Base-by-base conservation (phyloP, 2,888 invertebrate genomes). In the Agrochola lota region DNA sequence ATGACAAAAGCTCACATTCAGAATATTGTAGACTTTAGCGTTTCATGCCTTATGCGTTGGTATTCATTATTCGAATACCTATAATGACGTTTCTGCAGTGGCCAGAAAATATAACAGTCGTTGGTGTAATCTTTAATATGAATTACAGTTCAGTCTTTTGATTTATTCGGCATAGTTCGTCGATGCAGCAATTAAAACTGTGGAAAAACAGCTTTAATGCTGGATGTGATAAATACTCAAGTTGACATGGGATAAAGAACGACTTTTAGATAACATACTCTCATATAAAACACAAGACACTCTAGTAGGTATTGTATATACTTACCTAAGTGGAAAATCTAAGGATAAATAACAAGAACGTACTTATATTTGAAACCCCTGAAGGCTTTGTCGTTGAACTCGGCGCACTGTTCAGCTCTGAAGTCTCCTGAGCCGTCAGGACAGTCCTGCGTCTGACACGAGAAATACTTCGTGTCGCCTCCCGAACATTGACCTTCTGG, bases 391-490 rank as follows among this genome's bases (percentile, higher is more conserved):
- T 97, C 97, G 95, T 99, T 98, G 94, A 98, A 99, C 87, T 98
- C 97, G 1, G 98, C 97, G 94, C 99, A 99, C 94, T 99, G 99
- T 87, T 98, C 98, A 0, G 98, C 97, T 75, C 99, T 97, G 95
- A 98, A 99, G 95, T 99, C 99, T 8, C 93, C 94, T 60, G 98
- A 95, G 30, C 97, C 97, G 60, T 97, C 98, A 0, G 98, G 98
- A 92, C 99, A 99, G 94, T 98, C 98, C 97, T 99, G 99, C 64
- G 99, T 98, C 93, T 99, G 98, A 94, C 99, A 99, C 35, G 99
- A 99, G 95, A 98, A 98, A 96, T 98, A 99, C 93, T 98, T 98
- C 73, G 98, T 98, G 88, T 97, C 97, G 5, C 99, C 98, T 23
- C 99, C 99, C 9, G 95, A 95, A 91, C 99, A 99, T 63, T 94